phyloP scores from a whole-genome alignment of 2,888 invertebrate species.

The Xylota sylvarum region DNA sequence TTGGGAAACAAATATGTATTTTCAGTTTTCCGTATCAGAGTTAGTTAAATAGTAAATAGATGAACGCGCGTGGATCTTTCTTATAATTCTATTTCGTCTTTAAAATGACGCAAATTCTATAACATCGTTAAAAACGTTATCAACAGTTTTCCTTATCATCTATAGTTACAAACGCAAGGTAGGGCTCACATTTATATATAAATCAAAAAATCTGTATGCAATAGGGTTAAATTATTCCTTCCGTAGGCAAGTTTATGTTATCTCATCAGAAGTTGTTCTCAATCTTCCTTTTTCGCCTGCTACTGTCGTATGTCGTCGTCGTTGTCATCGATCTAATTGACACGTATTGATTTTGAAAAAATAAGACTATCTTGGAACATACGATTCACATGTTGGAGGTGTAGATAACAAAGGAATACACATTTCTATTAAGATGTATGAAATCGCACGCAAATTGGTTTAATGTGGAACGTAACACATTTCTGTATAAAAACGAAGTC shows the following conservation, averaged over 20 bases:
- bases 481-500: background rate
- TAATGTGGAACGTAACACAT: background rate
- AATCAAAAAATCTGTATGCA: too few relatives aligned
- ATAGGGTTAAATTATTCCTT: conserved; percentile 9
- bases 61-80: conserved; percentile 71
- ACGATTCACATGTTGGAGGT: background rate
- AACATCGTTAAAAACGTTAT: conserved; percentile 47
- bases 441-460: background rate
- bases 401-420: background rate
- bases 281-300: conserved; percentile 12
- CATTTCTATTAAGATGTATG: background rate
- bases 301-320: conserved; percentile 8
- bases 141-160: conserved; percentile 40
- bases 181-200: background rate
- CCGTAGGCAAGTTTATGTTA: conserved; percentile 29
- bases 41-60: conserved; percentile 69
- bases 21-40: conserved; percentile 73
- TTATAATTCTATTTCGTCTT: conserved; percentile 54
- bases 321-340: background rate
- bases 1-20: conserved; percentile 73
- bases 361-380: conserved; percentile 1
- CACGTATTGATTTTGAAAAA: background rate
- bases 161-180: conserved; percentile 35
- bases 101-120: conserved; percentile 49
- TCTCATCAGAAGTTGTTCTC: conserved; percentile 30